Conservation (phyloP, 2,888 invertebrate genomes). For the Ophion ellenae region DNA sequence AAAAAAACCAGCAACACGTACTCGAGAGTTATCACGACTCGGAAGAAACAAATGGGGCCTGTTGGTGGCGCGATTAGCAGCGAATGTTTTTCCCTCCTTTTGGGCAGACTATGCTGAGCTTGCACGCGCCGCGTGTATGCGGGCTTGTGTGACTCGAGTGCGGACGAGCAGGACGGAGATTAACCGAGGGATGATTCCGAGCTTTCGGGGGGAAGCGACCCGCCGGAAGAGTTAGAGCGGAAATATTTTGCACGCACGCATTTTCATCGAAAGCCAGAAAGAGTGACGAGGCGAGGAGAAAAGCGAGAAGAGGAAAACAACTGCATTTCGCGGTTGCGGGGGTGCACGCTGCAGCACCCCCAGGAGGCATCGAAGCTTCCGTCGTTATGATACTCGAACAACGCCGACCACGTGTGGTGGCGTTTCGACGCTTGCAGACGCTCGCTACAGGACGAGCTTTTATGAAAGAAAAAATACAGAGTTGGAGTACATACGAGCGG, state of each 20-base stretch:
- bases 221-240: constrained; percentile 39
- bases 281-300: background rate
- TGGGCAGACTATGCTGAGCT: constrained; percentile 57
- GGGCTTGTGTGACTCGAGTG: constrained; percentile 27
- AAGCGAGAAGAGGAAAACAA: constrained; percentile 38
- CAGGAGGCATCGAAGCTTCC: constrained; percentile 44
- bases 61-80: constrained; percentile 61
- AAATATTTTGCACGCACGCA: constrained; percentile 48
- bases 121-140: constrained; percentile 44
- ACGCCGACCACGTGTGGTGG: constrained; percentile 18
- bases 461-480: too few relatives aligned
- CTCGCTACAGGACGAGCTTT: constrained; percentile 10
- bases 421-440: background rate
- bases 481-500: background rate
- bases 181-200: constrained; percentile 30
- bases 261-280: constrained; percentile 29
- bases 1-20: constrained; percentile 19
- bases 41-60: constrained; percentile 31
- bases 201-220: background rate
- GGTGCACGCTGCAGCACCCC: constrained; percentile 6
- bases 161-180: constrained; percentile 36
- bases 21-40: constrained; percentile 54
- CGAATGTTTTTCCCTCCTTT: constrained; percentile 32
- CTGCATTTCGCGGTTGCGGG: constrained; percentile 42
- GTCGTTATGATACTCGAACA: constrained; percentile 55